phyloP scores from a whole-genome alignment of 2,888 invertebrate genomes.

The Dynastes grantii region DNA sequence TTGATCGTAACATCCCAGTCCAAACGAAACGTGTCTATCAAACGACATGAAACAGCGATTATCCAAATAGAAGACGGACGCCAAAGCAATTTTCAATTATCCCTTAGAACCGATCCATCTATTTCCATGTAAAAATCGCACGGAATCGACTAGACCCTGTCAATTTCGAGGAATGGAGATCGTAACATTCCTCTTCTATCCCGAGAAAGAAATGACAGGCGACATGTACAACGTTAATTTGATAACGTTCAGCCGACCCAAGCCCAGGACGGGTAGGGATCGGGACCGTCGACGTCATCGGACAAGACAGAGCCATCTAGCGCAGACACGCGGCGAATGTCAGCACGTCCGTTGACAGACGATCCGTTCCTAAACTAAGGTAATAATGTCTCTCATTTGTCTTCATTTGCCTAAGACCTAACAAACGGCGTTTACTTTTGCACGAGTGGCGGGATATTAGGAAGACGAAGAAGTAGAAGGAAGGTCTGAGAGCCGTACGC shows the following conservation, averaged over 20 bases:
- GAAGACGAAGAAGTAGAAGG: slow-evolving; percentile 52
- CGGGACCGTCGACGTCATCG: neutral
- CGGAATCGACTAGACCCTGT: too few relatives aligned
- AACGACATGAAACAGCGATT: too few relatives aligned
- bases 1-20: too few relatives aligned
- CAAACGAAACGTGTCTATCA: too few relatives aligned
- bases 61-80: too few relatives aligned
- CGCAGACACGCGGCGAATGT: slow-evolving; percentile 56
- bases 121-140: too few relatives aligned
- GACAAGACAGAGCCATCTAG: slow-evolving; percentile 60
- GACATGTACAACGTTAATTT: slow-evolving; percentile 62
- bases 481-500: slow-evolving; percentile 28
- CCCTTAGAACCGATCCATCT: too few relatives aligned
- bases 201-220: slow-evolving; percentile 57
- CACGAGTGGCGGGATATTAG: slow-evolving; percentile 61
- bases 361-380: slow-evolving; percentile 67
- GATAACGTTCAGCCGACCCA: slow-evolving; percentile 63
- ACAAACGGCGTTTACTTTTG: slow-evolving; percentile 62
- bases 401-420: slow-evolving; percentile 69
- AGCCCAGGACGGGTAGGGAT: neutral
- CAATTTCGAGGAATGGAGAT: too few relatives aligned
- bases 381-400: slow-evolving; percentile 70
- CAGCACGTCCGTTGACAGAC: slow-evolving; percentile 64
- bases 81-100: too few relatives aligned
- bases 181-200: neutral